Conservation (phyloP, 2,888 invertebrate species). For the Timandra comae region DNA sequence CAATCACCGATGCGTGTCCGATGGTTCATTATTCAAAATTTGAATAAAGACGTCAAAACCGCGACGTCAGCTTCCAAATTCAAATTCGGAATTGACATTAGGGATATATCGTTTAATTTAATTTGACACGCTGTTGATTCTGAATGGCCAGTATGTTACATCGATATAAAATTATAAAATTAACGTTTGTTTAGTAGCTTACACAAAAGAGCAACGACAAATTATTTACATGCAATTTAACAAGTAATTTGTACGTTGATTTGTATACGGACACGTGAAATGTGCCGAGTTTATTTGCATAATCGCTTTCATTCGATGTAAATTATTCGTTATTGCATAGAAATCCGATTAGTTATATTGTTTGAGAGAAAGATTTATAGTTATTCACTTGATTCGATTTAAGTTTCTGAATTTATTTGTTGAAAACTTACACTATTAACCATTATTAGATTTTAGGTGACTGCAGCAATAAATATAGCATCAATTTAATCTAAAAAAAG, state of each 20-base stretch:
- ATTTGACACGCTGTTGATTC: constrained; percentile 71
- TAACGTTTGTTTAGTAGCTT: constrained; percentile 50
- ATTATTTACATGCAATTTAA: constrained; percentile 69
- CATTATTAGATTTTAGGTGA: no score
- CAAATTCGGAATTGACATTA: constrained; percentile 51
- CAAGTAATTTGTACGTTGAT: constrained; percentile 58
- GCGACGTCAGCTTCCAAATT: constrained; percentile 42
- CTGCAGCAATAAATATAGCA: no score
- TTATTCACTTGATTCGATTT: neutral
- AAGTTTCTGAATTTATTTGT: no score
- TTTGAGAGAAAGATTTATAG: constrained; percentile 24
- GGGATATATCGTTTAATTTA: constrained; percentile 65
- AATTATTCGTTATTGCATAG: constrained; percentile 37
- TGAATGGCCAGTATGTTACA: constrained; percentile 44
- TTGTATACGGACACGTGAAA: constrained; percentile 58
- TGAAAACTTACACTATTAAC: no score
- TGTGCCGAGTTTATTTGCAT: constrained; percentile 51
- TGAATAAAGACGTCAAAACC: constrained; percentile 70
- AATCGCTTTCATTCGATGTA: constrained; percentile 45
- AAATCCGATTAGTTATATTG: constrained; percentile 35
- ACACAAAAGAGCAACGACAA: constrained; percentile 46
- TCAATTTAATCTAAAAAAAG: no score
- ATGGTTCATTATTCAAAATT: constrained; percentile 57
- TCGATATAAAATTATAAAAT: constrained; percentile 53
- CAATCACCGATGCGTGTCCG: constrained; percentile 47